Percentiles rank a stretch among this genome's conserved stretches.
These are phyloP conservation scores for Chelonia mydas DNA, from an alignment of 2,797 vertebrate species.

Conservation along the genomic window DNA sequence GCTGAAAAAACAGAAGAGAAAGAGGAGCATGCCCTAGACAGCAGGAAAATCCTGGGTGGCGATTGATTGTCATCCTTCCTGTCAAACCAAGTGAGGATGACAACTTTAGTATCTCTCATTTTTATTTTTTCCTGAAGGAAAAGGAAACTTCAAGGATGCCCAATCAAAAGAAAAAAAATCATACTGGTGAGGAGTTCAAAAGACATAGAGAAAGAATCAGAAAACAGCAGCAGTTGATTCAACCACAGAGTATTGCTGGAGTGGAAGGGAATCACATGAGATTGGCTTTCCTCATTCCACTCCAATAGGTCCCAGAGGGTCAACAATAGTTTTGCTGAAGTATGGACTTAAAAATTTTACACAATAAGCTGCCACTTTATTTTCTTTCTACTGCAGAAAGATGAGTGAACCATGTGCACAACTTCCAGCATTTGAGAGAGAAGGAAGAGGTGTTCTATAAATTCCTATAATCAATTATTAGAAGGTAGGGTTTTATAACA, in stretches of 20 bases:
- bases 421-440: not conserved
- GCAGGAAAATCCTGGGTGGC: not conserved
- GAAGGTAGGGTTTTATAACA: slow-evolving; percentile 16
- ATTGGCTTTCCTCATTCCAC: slow-evolving; percentile 10
- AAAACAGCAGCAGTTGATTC: not conserved
- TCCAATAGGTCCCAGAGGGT: slow-evolving; percentile 31
- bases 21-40: not conserved
- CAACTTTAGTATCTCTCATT: not conserved
- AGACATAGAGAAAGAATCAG: slow-evolving; percentile 22
- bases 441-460: not conserved
- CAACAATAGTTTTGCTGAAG: slow-evolving; percentile 25
- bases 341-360: slow-evolving; percentile 5
- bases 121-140: not conserved
- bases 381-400: not conserved
- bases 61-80: not conserved
- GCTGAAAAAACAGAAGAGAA: not conserved
- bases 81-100: not conserved
- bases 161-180: not conserved
- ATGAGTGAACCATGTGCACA: not conserved
- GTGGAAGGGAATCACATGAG: slow-evolving; percentile 25
- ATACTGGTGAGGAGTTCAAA: not conserved
- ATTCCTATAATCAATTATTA: not conserved
- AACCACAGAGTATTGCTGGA: slow-evolving; percentile 31
- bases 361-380: not conserved
- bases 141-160: not conserved